Conservation (phyloP, 2,797 vertebrate genomes). For the Acanthurus leucopareius region DNA sequence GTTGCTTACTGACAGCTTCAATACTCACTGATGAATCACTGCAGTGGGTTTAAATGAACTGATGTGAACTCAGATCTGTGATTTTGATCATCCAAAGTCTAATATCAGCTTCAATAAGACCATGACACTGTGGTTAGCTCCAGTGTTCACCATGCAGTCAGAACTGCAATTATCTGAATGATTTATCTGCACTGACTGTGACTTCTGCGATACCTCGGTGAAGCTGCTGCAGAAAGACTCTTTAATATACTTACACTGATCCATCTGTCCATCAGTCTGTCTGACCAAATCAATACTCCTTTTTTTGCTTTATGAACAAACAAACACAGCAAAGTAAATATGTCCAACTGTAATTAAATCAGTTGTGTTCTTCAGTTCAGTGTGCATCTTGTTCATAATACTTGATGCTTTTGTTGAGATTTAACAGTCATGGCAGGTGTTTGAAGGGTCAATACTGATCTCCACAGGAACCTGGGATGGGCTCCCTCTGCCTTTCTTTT, state of each 20-base stretch:
- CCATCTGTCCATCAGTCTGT: not conserved
- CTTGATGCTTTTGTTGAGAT: constrained; percentile 13
- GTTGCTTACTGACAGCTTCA: not conserved
- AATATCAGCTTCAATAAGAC: not conserved
- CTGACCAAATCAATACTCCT: too few species aligned
- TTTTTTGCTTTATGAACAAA: too few species aligned
- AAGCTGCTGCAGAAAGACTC: too few species aligned
- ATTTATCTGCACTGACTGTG: not conserved
- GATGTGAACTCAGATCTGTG: not conserved
- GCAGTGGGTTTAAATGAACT: not conserved
- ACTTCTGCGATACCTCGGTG: too few species aligned
- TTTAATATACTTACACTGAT: too few species aligned
- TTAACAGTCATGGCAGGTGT: constrained; percentile 30
- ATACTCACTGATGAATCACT: not conserved
- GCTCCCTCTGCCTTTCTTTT: constrained; percentile 41
- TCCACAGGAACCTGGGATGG: constrained; percentile 2
- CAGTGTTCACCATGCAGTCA: not conserved
- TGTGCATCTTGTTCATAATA: not conserved
- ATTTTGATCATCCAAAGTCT: not conserved
- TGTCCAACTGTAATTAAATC: constrained; percentile 24
- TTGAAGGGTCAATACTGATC: constrained; percentile 25
- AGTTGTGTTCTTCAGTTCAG: constrained; percentile 10
- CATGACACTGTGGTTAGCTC: not conserved
- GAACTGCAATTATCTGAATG: not conserved
- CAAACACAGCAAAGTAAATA: constrained; percentile 10